A percentile compares a stretch with the other conserved stretches of the same genome.
phyloP scores from a whole-genome alignment of 2,797 vertebrate species.

The Manis javanica region DNA sequence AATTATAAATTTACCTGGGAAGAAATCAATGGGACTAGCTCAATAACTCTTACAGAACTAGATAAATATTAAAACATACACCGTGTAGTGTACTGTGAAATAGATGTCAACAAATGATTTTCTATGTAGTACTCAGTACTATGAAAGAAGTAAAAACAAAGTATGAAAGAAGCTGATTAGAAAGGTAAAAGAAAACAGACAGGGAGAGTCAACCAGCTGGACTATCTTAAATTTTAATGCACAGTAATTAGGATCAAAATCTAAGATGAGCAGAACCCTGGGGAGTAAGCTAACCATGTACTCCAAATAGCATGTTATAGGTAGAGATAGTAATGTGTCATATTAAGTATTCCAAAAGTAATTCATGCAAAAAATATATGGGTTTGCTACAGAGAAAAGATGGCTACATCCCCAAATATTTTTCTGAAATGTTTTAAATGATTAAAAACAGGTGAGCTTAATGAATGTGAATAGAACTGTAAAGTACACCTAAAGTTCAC shows the following conservation, averaged over 20 bases:
- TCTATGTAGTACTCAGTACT: background rate
- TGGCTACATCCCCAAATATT: background rate
- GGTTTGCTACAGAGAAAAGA: background rate
- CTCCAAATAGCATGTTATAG: background rate
- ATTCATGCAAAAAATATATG: background rate
- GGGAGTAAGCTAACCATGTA: background rate
- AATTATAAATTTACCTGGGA: background rate
- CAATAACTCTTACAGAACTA: background rate
- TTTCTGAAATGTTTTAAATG: background rate
- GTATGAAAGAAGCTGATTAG: background rate
- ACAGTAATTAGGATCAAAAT: background rate
- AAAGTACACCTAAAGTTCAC: background rate
- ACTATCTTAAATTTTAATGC: background rate
- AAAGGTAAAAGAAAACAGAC: background rate
- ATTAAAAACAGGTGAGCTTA: background rate
- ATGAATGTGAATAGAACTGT: background rate
- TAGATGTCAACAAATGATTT: background rate
- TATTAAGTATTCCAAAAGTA: background rate
- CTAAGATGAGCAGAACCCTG: background rate
- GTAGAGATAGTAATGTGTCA: background rate
- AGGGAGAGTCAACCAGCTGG: background rate
- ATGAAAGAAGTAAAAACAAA: background rate
- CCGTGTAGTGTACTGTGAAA: background rate
- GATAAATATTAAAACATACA: background rate
- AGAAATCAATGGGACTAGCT: background rate